Base-by-base conservation (phyloP, 1,140 invertebrate species). In the Drosophila parabipectinata region DNA sequence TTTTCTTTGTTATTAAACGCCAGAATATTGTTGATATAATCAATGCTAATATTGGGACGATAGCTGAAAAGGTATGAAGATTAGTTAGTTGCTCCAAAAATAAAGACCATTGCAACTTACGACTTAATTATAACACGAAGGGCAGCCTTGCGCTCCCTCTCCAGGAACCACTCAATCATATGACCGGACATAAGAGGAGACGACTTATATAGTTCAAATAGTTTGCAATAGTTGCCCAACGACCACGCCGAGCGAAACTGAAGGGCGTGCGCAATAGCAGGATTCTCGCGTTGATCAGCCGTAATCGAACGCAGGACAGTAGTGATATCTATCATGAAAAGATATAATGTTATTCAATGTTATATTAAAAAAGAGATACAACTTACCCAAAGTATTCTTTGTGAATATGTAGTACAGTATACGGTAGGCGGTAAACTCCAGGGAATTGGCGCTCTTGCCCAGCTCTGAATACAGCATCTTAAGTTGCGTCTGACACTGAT, bases 381-480 rank as follows among this genome's bases (percentile, higher is more conserved):
- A 81, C 93, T 92, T 94, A 99, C 98, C 98, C 94, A 97, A 94
- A 64, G 97, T 97, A 93, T 98, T 99, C 92, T 97, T 98, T 6
- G 98, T 99, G 85, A 98, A 99, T 66, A 99, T 98, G 87, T 98
- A 99, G 92, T 99, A 99, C 7, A 99, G 93, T 92, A 99, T 98
- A 64, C 96, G 95, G 93, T 99, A 99, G 57, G 98, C 97, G 39
- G 95, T 96, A 92, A 99, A 99, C 93, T 99, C 98, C 66, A 96
- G 94, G 51, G 93, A 93, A 93, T 98, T 96, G 1, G 44, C 51
- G 45, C 80, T 94, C 21, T 94, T 94, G 56, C 95, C 82, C 26
- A 96, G 92, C 88, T 97, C 96, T 60, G 94, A 92, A 92, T 98
- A 99, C 8, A 99, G 93, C 93, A 97, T 96, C 93, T 97, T 97